A percentile compares a stretch with the other conserved stretches of the same genome.
Conservation (phyloP, 2,888 invertebrate species). For the Mamestra brassicae region DNA sequence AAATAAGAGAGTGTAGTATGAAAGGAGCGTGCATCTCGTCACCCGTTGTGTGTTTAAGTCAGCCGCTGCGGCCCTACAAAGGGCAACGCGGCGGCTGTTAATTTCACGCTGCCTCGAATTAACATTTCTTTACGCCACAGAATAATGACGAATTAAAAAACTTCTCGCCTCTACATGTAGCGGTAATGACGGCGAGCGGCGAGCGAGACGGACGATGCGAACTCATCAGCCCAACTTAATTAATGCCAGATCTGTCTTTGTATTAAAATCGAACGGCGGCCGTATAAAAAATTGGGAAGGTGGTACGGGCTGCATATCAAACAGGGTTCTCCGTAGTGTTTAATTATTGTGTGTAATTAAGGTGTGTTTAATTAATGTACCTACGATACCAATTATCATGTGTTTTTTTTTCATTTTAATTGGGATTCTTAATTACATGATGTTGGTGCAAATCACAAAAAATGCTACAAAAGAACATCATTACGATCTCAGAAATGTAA, state of each 20-base stretch:
- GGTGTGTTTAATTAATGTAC: slow-evolving; percentile 50
- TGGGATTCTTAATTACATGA: slow-evolving; percentile 40
- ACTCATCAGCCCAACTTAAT: slow-evolving; percentile 90
- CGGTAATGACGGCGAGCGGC: slow-evolving; percentile 86
- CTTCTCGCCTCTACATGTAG: slow-evolving; percentile 88
- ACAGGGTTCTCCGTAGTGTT: slow-evolving; percentile 69
- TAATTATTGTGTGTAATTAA: slow-evolving; percentile 63
- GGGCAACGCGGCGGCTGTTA: slow-evolving; percentile 89
- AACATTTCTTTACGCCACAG: slow-evolving; percentile 91
- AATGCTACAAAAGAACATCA: slow-evolving; percentile 3
- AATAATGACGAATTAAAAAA: slow-evolving; percentile 91
- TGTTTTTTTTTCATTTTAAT: slow-evolving; percentile 38
- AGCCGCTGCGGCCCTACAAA: slow-evolving; percentile 89
- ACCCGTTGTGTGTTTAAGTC: slow-evolving; percentile 90
- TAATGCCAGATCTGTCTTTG: slow-evolving; percentile 90
- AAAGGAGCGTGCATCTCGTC: slow-evolving; percentile 86
- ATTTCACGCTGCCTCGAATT: slow-evolving; percentile 91
- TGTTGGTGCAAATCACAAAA: slow-evolving; percentile 19
- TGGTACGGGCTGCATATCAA: slow-evolving; percentile 61
- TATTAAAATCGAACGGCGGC: slow-evolving; percentile 85
- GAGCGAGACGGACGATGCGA: slow-evolving; percentile 80
- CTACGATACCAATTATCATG: slow-evolving; percentile 36
- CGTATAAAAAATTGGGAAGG: slow-evolving; percentile 71
- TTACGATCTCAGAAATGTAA: not conserved
- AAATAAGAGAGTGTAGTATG: slow-evolving; percentile 88